Conservation (phyloP, 2,113 vertebrate genomes). For the Numida meleagris region DNA sequence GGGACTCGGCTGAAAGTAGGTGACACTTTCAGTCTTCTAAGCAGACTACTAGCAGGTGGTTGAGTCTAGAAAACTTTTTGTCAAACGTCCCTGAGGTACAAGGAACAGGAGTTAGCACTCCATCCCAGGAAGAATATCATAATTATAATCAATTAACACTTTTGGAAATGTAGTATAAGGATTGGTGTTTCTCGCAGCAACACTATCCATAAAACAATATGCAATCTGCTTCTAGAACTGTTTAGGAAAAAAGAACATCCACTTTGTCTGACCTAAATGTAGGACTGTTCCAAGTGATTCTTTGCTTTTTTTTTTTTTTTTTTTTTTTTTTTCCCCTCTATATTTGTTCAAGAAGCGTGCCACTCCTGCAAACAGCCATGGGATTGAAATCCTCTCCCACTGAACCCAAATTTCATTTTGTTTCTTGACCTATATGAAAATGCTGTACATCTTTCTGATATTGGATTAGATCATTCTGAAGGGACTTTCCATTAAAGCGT, state of each 20-base stretch:
- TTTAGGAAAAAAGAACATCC: background rate
- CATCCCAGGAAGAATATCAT: background rate
- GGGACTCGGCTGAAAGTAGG: background rate
- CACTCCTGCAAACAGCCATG: background rate
- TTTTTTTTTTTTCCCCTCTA: background rate
- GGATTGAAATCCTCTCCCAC: background rate
- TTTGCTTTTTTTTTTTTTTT: background rate
- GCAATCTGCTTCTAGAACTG: background rate
- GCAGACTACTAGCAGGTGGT: background rate
- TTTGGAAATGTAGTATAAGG: background rate
- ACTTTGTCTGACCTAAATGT: background rate
- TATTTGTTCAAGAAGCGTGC: background rate
- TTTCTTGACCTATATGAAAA: background rate
- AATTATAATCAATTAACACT: background rate
- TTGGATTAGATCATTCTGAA: background rate
- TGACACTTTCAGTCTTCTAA: background rate
- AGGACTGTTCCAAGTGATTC: background rate
- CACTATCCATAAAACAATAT: background rate
- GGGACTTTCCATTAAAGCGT: background rate
- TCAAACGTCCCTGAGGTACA: background rate
- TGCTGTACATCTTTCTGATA: background rate
- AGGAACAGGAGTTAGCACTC: background rate
- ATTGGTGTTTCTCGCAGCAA: background rate
- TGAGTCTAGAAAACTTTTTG: rapidly evolving
- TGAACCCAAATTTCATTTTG: background rate